Percentiles rank a stretch among this genome's conserved stretches.
These are phyloP conservation scores for Morphnarchus princeps DNA, from an alignment of 2,113 vertebrate species.

Conservation along the genomic window DNA sequence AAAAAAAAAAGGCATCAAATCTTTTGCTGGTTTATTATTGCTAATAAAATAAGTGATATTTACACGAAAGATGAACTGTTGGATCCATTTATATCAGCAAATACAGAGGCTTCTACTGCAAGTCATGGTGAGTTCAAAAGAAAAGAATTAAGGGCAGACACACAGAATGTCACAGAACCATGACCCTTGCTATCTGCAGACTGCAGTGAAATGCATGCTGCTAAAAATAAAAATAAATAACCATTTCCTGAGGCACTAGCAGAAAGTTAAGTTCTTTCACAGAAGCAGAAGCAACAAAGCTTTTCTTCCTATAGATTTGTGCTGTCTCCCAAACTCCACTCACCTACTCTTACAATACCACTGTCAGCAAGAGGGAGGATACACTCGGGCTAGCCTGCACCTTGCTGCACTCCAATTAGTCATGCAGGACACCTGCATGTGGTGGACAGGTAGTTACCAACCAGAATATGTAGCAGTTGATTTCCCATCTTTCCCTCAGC, in stretches of 20 bases:
- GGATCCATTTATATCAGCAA: not conserved
- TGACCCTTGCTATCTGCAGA: not conserved
- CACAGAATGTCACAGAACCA: constrained; percentile 40
- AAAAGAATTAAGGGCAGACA: constrained; percentile 49
- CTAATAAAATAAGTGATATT: constrained; percentile 32
- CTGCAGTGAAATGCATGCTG: not conserved
- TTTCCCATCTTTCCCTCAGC: not conserved
- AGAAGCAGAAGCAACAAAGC: not conserved
- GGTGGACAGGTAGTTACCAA: not conserved
- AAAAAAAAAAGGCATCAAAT: too few relatives aligned
- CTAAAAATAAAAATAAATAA: not conserved
- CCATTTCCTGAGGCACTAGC: not conserved
- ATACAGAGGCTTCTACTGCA: not conserved
- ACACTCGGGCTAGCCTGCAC: accelerated
- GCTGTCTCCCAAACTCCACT: not conserved
- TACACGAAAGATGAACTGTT: not conserved
- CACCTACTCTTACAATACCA: not conserved
- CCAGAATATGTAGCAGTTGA: not conserved
- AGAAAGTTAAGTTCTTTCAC: not conserved
- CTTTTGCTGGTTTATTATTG: not conserved
- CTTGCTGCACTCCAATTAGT: accelerated
- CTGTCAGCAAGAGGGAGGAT: not conserved
- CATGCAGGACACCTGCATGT: accelerated
- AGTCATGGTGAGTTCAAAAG: constrained; percentile 57
- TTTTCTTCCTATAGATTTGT: not conserved